Evolutionary conservation across 2,797 vertebrate genomes (phyloP), one percentile per base, ranked within the genome.

Genomic region (Carduelis carduelis): DNA sequence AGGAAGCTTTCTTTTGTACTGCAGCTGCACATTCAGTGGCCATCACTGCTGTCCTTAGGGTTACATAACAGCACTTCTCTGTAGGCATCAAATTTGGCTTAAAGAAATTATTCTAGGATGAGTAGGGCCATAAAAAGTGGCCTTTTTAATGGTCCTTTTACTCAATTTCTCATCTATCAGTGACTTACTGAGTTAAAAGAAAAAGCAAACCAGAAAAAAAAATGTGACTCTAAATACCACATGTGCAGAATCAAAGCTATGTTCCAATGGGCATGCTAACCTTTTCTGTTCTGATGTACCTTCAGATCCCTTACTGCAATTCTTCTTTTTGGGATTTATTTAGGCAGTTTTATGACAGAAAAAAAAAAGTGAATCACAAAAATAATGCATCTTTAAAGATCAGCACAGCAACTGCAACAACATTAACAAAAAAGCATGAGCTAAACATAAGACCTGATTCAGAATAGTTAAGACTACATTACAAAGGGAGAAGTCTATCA

Each of bases 241-340:
- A 2, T 4, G n/a, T 50, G n/a, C 22, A 83, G 53, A 82, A n/a
- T 65, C 55, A 69, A 47, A 27, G 13, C 14, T 61, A 37, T 3
- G 0, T 65, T 84, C 61, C 3, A 4, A 56, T 1, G 1, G 30
- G 11, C 39, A 55, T 0, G 12, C 6, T 69, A 28, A 57, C 26
- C 6, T 75, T 13, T 37, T 57, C 44, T 84, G 9, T 55, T 76
- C n/a, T 57, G 12, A 9, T 5, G 24, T 47, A 55, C 26, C 28
- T 77, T 63, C 50, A 64, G 50, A 66, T 19, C 7, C 34, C 52
- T 82, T 66, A 53, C 18, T 50, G 55, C 14, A 44, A 22, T 4
- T 41, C 28, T 56, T 35, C 39, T 56, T 55, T 55, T 16, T 57
- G 22, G 23, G 28, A 66, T 64, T 69, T 57, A 79, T 39, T 82